Evolutionary conservation across 2,113 vertebrate species (phyloP).

Genomic region (Chlorodrepanis virens): DNA sequence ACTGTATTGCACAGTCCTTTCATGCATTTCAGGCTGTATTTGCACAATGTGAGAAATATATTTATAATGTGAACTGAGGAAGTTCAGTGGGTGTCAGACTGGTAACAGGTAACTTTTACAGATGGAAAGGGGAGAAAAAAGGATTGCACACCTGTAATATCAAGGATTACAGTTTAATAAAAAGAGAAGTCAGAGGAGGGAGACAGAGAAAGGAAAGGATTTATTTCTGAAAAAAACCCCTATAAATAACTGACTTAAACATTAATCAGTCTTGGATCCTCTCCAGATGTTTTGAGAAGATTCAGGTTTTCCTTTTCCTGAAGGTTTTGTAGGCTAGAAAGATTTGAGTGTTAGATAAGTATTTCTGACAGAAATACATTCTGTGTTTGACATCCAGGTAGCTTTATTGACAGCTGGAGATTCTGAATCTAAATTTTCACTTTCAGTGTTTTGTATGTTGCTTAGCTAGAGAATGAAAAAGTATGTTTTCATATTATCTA

Average conservation of each 20-base stretch:
- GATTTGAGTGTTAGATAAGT: not conserved
- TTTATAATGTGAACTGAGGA: not conserved
- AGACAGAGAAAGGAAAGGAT: not conserved
- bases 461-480: not conserved
- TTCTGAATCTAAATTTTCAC: not conserved
- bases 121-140: not conserved
- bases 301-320: not conserved
- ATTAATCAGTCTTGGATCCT: not conserved
- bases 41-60: not conserved
- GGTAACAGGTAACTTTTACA: not conserved
- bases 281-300: not conserved
- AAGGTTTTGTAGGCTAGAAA: not conserved
- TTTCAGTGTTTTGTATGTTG: not conserved
- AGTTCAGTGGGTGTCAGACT: not conserved
- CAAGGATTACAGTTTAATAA: not conserved
- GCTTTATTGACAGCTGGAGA: not conserved
- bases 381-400: not conserved
- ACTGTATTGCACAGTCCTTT: not conserved
- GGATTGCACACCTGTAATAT: not conserved
- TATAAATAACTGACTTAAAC: not conserved
- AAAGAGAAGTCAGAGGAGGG: not conserved
- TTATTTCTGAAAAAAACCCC: not conserved
- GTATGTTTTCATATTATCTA: not conserved
- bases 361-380: not conserved
- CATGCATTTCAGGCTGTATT: not conserved